Evolutionary conservation across 2,888 invertebrate species (phyloP).

Genomic region (Orthosia cruda): DNA sequence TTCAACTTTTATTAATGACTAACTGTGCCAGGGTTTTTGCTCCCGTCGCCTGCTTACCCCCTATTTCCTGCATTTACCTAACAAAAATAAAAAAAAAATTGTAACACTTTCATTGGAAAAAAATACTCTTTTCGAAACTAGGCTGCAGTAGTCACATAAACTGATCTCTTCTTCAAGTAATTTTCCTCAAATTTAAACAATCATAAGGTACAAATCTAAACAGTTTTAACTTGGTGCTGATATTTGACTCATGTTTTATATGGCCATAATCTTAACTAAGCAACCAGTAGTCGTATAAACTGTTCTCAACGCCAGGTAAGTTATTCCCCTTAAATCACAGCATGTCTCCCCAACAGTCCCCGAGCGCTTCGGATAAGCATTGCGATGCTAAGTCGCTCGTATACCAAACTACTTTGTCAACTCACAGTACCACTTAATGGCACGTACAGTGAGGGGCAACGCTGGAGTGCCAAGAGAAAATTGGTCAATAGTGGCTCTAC

Average conservation of each 20-base stretch:
- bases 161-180: too few relatives aligned
- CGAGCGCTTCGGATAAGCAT: slow-evolving; percentile 52
- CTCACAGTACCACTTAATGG: slow-evolving; percentile 57
- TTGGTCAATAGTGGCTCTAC: slow-evolving; percentile 24
- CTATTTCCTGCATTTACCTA: too few relatives aligned
- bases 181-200: too few relatives aligned
- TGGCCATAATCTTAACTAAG: not conserved
- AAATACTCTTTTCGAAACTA: too few relatives aligned
- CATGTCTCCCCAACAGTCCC: slow-evolving; percentile 50
- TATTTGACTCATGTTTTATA: not conserved
- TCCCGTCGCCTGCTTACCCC: too few relatives aligned
- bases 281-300: not conserved
- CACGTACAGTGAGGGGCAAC: slow-evolving; percentile 41
- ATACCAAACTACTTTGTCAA: slow-evolving; percentile 61
- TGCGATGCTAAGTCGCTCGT: slow-evolving; percentile 56
- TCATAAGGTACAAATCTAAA: too few relatives aligned
- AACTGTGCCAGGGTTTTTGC: too few relatives aligned
- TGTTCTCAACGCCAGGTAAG: slow-evolving; percentile 15
- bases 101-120: too few relatives aligned
- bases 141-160: too few relatives aligned
- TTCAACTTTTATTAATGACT: too few relatives aligned
- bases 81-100: too few relatives aligned
- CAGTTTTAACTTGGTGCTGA: too few relatives aligned
- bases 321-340: slow-evolving; percentile 59
- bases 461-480: slow-evolving; percentile 7